These are phyloP conservation scores for Schizothorax lantsangensis DNA, from an alignment of 2,797 vertebrate genomes.

Conservation along the genomic window DNA sequence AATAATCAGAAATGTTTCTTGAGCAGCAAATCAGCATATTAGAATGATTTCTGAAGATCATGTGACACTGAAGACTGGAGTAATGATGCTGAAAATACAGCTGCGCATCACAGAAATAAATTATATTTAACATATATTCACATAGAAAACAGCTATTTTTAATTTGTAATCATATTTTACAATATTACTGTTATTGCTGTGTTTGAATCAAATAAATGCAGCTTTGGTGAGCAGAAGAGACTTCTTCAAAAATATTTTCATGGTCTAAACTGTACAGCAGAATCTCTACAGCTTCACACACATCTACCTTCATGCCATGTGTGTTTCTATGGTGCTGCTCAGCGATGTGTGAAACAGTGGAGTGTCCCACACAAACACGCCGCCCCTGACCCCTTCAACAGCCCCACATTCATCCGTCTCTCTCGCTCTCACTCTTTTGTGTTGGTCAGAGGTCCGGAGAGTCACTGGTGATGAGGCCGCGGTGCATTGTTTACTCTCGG, in stretches of 20 bases:
- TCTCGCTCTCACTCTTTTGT: conserved; percentile 50
- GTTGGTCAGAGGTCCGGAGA: conserved; percentile 15
- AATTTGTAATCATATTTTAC: background rate
- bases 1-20: background rate
- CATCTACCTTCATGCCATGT: background rate
- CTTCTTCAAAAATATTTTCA: too few species aligned
- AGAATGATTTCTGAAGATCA: background rate
- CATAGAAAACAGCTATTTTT: background rate
- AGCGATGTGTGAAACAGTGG: conserved; percentile 2
- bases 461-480: conserved; percentile 32
- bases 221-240: background rate
- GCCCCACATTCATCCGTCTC: conserved; percentile 52
- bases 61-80: background rate
- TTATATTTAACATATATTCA: background rate
- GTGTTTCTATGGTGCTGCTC: conserved; percentile 28
- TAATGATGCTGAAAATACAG: background rate
- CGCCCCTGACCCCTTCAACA: conserved; percentile 48
- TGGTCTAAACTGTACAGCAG: background rate
- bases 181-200: background rate
- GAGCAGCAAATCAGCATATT: background rate
- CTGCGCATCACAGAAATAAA: background rate
- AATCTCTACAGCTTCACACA: background rate
- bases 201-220: background rate
- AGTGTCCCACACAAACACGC: conserved; percentile 40
- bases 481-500: conserved; percentile 38